Percentiles rank a stretch among this genome's conserved stretches.
These are phyloP conservation scores for Luperina nickerlii DNA, from an alignment of 2,888 invertebrate genomes.

Conservation along the genomic window DNA sequence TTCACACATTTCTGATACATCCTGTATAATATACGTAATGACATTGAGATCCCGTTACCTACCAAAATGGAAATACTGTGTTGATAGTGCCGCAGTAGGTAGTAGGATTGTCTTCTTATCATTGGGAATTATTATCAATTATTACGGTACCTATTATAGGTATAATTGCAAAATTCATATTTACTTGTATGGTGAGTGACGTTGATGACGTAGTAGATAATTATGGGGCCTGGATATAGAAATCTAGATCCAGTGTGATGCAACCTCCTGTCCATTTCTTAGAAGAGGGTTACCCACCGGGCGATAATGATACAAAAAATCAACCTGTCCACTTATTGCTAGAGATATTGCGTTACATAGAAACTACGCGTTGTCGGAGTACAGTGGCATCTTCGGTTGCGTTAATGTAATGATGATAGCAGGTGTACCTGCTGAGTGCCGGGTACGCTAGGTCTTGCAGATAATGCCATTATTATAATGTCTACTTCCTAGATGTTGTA, in stretches of 20 bases:
- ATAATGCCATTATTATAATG: conserved; percentile 69
- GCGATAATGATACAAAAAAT: conserved; percentile 50
- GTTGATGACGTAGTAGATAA: conserved; percentile 12
- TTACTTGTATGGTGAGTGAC: neutral
- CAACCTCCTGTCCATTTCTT: conserved; percentile 39
- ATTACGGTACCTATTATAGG: neutral
- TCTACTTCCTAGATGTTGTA: conserved; percentile 75
- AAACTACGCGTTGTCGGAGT: conserved; percentile 62
- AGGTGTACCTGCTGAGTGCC: conserved; percentile 56
- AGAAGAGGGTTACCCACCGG: conserved; percentile 28
- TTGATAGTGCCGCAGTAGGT: neutral
- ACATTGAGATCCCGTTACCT: neutral
- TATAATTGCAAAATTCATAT: conserved; percentile 5
- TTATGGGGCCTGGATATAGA: conserved; percentile 1
- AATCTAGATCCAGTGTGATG: conserved; percentile 12
- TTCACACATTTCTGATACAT: neutral
- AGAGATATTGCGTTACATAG: conserved; percentile 61
- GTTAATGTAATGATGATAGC: conserved; percentile 77
- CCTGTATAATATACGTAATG: neutral
- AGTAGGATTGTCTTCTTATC: neutral
- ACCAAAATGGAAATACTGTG: neutral
- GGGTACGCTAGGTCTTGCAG: conserved; percentile 73
- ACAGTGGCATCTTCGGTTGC: conserved; percentile 74
- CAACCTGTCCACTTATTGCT: conserved; percentile 43
- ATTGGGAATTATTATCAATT: neutral